Percentiles rank a stretch among this genome's conserved stretches.
These are phyloP conservation scores for Cheilosia grossa DNA, from an alignment of 2,888 invertebrate genomes.

Conservation along the genomic window DNA sequence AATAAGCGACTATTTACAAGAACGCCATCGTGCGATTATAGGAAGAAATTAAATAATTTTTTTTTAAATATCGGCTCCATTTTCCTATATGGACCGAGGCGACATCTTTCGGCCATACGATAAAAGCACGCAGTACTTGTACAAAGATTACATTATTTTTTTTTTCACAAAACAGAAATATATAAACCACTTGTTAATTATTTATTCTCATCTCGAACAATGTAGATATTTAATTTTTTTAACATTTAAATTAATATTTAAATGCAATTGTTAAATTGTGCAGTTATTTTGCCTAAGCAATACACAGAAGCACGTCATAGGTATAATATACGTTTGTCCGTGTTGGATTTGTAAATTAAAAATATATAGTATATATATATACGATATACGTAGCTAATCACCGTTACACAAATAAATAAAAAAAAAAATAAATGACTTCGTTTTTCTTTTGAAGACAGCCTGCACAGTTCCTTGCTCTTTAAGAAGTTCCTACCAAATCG, in stretches of 20 bases:
- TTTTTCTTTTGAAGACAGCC: slow-evolving; percentile 22
- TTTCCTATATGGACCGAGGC: slow-evolving; percentile 33
- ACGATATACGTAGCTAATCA: slow-evolving; percentile 19
- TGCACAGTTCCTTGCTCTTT: slow-evolving; percentile 2
- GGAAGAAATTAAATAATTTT: slow-evolving; percentile 50
- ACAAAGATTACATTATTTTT: slow-evolving; percentile 44
- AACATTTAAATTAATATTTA: slow-evolving; percentile 38
- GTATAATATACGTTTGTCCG: slow-evolving; percentile 28
- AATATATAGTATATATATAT: not conserved
- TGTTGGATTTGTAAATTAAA: slow-evolving; percentile 49
- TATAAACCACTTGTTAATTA: slow-evolving; percentile 40
- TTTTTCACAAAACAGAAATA: slow-evolving; percentile 3
- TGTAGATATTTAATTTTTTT: slow-evolving; percentile 54
- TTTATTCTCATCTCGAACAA: slow-evolving; percentile 34
- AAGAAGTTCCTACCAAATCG: not conserved
- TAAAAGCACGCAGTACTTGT: slow-evolving; percentile 24
- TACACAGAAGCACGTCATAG: slow-evolving; percentile 19
- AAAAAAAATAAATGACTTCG: not conserved
- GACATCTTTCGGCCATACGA: slow-evolving; percentile 16
- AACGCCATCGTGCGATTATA: slow-evolving; percentile 76
- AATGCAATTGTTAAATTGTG: slow-evolving; percentile 63
- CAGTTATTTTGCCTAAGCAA: slow-evolving; percentile 47
- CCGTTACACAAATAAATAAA: slow-evolving; percentile 52
- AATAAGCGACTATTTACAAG: slow-evolving; percentile 82
- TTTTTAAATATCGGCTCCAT: slow-evolving; percentile 2